These are phyloP conservation scores for Leucoraja erinaceus DNA, from an alignment of 2,113 vertebrate genomes.

Conservation along the genomic window DNA sequence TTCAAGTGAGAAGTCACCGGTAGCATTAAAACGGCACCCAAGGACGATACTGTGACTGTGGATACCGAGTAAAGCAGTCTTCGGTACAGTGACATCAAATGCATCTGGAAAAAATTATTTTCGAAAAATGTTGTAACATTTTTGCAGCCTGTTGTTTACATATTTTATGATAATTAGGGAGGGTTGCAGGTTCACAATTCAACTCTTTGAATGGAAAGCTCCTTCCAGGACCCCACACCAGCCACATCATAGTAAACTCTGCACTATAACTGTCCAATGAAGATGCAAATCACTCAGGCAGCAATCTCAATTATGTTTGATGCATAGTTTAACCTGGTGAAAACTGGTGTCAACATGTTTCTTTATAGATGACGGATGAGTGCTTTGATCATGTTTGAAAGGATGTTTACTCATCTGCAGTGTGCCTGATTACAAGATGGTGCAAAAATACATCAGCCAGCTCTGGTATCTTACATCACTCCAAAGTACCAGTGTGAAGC, in stretches of 20 bases:
- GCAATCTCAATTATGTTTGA: not conserved
- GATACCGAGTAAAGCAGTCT: not conserved
- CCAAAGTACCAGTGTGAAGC: not conserved
- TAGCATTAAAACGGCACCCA: slow-evolving; percentile 44
- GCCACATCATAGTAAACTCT: not conserved
- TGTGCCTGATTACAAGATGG: not conserved
- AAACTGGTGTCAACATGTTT: not conserved
- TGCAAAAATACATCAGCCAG: not conserved
- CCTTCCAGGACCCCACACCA: not conserved
- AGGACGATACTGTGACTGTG: slow-evolving; percentile 39
- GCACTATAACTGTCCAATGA: not conserved
- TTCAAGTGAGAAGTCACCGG: not conserved
- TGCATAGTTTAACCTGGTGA: not conserved
- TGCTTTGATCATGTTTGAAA: not conserved
- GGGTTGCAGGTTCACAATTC: not conserved
- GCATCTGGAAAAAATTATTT: not conserved
- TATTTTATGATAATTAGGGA: not conserved
- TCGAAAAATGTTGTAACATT: not conserved
- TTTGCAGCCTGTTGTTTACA: not conserved
- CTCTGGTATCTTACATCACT: not conserved
- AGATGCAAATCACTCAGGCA: not conserved
- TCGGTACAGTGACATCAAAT: not conserved
- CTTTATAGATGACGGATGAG: not conserved
- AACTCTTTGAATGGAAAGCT: not conserved
- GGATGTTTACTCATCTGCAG: not conserved